Evolutionary conservation across 2,888 invertebrate species (phyloP).

Genomic region (Caenorhabditis japonica): DNA sequence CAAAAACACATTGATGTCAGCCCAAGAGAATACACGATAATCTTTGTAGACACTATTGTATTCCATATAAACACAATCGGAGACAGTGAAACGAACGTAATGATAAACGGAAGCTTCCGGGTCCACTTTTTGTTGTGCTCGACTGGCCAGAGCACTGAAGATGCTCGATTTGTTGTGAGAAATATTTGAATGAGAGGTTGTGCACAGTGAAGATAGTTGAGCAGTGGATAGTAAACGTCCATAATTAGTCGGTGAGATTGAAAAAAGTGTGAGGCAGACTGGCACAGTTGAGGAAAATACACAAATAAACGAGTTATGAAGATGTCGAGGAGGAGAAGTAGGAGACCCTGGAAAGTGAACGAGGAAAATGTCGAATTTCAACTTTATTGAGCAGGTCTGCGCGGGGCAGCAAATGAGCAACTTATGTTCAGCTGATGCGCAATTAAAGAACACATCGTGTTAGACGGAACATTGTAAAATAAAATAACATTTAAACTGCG

Average conservation of each 20-base stretch:
- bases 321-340: conserved; percentile 31
- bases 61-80: conserved; percentile 45
- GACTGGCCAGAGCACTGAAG: conserved; percentile 24
- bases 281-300: conserved; percentile 32
- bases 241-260: conserved; percentile 14
- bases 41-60: conserved; percentile 28
- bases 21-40: conserved; percentile 21
- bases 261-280: conserved; percentile 13
- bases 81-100: background rate
- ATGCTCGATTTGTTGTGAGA: conserved; percentile 32
- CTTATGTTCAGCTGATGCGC: too few relatives aligned
- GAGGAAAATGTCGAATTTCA: too few relatives aligned
- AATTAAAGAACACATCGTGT: too few relatives aligned
- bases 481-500: too few relatives aligned
- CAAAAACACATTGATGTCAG: conserved; percentile 25
- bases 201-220: conserved; percentile 37
- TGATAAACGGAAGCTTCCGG: background rate
- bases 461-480: too few relatives aligned
- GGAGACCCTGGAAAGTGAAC: conserved; percentile 24
- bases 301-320: conserved; percentile 38
- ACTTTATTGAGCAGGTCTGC: too few relatives aligned
- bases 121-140: conserved; percentile 19
- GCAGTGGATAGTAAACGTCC: conserved; percentile 37
- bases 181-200: conserved; percentile 49
- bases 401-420: too few relatives aligned